phyloP scores from a whole-genome alignment of 2,797 vertebrate species.

The Enteromius mattozi region DNA sequence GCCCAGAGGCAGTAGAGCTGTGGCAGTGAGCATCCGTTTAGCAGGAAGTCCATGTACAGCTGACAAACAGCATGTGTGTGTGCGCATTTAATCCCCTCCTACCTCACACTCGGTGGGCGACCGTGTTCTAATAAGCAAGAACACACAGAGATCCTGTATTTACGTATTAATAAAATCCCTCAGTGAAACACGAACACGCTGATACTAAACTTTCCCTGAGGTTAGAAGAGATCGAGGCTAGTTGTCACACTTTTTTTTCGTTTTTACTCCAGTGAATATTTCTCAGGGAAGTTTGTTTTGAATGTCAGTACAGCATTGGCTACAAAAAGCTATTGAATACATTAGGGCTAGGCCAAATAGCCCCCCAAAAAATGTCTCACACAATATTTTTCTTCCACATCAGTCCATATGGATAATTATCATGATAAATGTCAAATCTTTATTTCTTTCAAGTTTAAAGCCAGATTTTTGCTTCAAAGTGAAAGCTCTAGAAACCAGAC shows the following conservation, averaged over 20 bases:
- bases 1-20: conserved; percentile 57
- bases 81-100: conserved; percentile 23
- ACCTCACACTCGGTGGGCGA: conserved; percentile 27
- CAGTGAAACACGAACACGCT: background rate
- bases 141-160: conserved; percentile 19
- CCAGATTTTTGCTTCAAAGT: background rate
- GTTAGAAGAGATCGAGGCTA: background rate
- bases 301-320: background rate
- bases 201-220: conserved; percentile 9
- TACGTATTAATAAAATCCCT: conserved; percentile 17
- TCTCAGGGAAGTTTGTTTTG: background rate
- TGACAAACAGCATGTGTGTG: conserved; percentile 53
- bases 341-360: background rate
- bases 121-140: conserved; percentile 37
- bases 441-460: background rate
- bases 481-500: background rate
- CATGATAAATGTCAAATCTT: background rate
- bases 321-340: background rate
- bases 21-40: conserved; percentile 55
- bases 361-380: background rate
- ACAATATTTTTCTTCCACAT: background rate
- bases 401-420: background rate
- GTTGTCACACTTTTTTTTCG: background rate
- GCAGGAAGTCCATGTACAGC: conserved; percentile 52
- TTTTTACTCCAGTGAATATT: background rate